Percentiles rank a stretch among this genome's conserved stretches.
These are phyloP conservation scores for Drosophila subobscura DNA, from an alignment of 1,140 invertebrate genomes.

Conservation along the genomic window DNA sequence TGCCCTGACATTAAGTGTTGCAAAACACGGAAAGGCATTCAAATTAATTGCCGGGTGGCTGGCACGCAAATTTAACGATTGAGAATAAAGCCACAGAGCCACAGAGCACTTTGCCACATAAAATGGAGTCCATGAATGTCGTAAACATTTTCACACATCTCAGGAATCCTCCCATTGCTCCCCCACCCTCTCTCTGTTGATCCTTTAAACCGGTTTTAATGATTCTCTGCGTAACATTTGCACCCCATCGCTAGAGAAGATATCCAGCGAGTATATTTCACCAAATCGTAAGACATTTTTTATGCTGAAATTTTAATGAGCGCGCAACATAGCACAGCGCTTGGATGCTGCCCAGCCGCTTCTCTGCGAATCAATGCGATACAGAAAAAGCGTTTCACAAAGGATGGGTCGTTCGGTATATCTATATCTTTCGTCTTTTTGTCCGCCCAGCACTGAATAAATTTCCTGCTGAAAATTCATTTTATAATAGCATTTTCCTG, in stretches of 20 bases:
- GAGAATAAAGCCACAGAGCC: not conserved
- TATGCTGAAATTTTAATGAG: constrained; percentile 25
- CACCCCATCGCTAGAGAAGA: too few species aligned
- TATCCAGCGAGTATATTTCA: too few species aligned
- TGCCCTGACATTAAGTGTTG: constrained; percentile 5
- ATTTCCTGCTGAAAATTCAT: constrained; percentile 10
- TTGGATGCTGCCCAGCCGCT: too few species aligned
- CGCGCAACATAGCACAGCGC: not conserved
- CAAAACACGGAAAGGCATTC: not conserved
- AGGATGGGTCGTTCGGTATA: not conserved
- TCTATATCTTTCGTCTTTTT: not conserved
- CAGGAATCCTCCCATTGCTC: constrained; percentile 30
- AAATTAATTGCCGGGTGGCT: constrained; percentile 25
- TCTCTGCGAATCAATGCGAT: constrained; percentile 2
- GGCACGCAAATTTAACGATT: constrained; percentile 25
- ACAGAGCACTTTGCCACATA: not conserved
- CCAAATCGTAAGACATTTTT: constrained; percentile 13
- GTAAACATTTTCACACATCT: constrained; percentile 45
- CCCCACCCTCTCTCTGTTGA: too few species aligned
- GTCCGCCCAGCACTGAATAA: not conserved
- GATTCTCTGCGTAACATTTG: too few species aligned
- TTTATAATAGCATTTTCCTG: not conserved
- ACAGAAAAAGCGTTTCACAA: not conserved
- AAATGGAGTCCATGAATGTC: constrained; percentile 27
- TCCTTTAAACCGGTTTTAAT: too few species aligned